Conservation (phyloP, 2,113 vertebrate genomes). For the Cyphotilapia sp. region DNA sequence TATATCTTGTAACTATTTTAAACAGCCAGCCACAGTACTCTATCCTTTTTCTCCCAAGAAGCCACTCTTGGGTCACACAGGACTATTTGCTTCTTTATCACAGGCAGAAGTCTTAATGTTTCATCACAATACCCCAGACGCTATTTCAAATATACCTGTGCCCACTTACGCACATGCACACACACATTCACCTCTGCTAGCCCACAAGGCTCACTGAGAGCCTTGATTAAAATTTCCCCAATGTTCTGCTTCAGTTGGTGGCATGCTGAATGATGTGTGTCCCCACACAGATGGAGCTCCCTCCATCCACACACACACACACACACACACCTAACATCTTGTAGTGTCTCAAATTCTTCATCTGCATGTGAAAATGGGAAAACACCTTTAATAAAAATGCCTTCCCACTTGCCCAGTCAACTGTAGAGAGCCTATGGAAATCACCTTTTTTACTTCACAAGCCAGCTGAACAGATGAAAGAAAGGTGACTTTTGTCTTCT, state of each 20-base stretch:
- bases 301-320: background rate
- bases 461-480: background rate
- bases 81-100: slow-evolving; percentile 50
- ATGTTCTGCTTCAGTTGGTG: slow-evolving; percentile 51
- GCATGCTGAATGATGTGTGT: slow-evolving; percentile 51
- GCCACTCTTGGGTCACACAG: slow-evolving; percentile 6
- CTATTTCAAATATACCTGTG: slow-evolving; percentile 30
- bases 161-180: background rate
- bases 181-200: background rate
- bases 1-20: slow-evolving; percentile 12
- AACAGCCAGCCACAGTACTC: background rate
- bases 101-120: slow-evolving; percentile 35
- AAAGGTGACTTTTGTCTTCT: slow-evolving; percentile 11
- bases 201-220: slow-evolving; percentile 39
- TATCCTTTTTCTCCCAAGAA: slow-evolving; percentile 1
- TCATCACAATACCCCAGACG: slow-evolving; percentile 34
- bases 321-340: background rate
- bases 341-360: slow-evolving; percentile 43
- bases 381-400: slow-evolving; percentile 27
- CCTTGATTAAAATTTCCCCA: slow-evolving; percentile 62
- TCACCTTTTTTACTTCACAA: background rate
- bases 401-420: slow-evolving; percentile 8
- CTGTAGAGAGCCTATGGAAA: slow-evolving; percentile 26
- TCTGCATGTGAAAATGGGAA: slow-evolving; percentile 56
- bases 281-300: slow-evolving; percentile 41